Evolutionary conservation across 2,888 invertebrate genomes (phyloP).

Genomic region (Parnassius mnemosyne): DNA sequence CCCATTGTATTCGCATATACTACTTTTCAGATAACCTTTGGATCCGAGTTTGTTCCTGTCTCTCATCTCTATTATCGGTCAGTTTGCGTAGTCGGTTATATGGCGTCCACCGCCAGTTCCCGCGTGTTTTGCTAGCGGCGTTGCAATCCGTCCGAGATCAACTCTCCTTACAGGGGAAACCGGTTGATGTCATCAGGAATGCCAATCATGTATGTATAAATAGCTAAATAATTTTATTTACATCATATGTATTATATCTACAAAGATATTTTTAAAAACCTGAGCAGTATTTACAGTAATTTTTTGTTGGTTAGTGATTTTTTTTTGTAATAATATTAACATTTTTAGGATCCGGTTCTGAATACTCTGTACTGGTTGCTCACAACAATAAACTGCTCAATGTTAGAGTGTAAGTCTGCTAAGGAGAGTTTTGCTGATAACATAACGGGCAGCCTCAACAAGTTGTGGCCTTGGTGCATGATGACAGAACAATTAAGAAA

Average conservation of each 20-base stretch:
- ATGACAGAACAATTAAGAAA: constrained; percentile 77
- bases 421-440: constrained; percentile 80
- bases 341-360: constrained; percentile 72
- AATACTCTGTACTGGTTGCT: constrained; percentile 80
- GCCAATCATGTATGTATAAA: constrained; percentile 50
- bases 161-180: constrained; percentile 58
- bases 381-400: constrained; percentile 79
- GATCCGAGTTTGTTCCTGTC: constrained; percentile 52
- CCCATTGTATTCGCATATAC: no score
- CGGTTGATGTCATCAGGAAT: constrained; percentile 58
- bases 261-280: no score
- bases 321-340: no score
- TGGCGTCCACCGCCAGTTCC: constrained; percentile 52
- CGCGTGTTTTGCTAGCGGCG: constrained; percentile 41
- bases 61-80: constrained; percentile 45
- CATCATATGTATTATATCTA: no score
- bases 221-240: not conserved
- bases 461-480: constrained; percentile 85
- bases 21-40: constrained; percentile 53
- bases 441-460: constrained; percentile 80
- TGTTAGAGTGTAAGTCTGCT: constrained; percentile 74
- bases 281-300: no score
- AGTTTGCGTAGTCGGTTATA: constrained; percentile 53
- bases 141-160: constrained; percentile 57
- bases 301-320: no score